Percentiles rank a stretch among this genome's conserved stretches.
phyloP scores from a whole-genome alignment of 2,888 invertebrate species.

The Vannuccia rotundouncinata region DNA sequence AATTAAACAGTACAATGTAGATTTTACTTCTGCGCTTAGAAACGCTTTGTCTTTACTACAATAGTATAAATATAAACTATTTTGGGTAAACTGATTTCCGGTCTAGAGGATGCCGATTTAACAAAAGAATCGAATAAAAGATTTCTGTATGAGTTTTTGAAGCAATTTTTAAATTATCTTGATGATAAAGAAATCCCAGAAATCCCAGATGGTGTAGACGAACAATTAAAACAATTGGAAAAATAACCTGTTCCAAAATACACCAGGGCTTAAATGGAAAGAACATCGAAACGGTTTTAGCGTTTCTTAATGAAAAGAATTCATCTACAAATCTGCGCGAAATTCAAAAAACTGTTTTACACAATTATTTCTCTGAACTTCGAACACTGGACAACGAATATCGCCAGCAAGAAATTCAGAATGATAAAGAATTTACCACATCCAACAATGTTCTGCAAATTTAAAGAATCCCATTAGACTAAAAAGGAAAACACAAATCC shows the following conservation, averaged over 20 bases:
- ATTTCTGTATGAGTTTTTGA: background rate
- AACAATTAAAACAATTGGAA: background rate
- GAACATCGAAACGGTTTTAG: background rate
- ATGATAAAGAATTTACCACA: background rate
- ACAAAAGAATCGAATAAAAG: background rate
- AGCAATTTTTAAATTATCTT: background rate
- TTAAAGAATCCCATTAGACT: background rate
- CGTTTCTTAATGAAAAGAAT: background rate
- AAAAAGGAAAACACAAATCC: constrained; percentile 7
- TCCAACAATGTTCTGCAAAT: background rate
- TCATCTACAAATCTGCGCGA: background rate
- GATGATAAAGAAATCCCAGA: background rate
- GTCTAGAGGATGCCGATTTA: background rate
- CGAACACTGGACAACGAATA: too few relatives aligned
- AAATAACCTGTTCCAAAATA: background rate
- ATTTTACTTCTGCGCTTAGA: background rate
- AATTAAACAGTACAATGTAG: too few relatives aligned
- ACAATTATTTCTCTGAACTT: background rate
- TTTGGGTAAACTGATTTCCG: background rate
- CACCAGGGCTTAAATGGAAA: background rate
- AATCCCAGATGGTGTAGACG: background rate
- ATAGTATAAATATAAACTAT: too few relatives aligned
- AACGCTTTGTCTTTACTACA: background rate
- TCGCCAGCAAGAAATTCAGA: background rate
- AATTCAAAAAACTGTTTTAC: background rate